Percentiles rank a stretch among this genome's conserved stretches.
Conservation (phyloP, 2,797 vertebrate species). For the Glossophaga mutica region DNA sequence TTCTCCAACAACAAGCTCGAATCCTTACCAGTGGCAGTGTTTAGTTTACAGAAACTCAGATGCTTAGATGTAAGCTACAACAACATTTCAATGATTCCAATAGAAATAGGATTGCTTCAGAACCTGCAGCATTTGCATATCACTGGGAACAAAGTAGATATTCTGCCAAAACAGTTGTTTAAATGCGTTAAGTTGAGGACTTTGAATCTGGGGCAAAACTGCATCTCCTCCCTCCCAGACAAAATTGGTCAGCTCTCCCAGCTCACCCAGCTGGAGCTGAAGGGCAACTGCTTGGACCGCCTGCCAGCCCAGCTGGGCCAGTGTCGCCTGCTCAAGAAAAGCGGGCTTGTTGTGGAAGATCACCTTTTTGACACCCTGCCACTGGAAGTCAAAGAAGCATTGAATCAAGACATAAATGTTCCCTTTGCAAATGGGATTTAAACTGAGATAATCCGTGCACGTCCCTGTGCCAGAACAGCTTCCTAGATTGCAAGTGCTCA, state of each 20-base stretch:
- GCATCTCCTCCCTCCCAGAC: slow-evolving; percentile 91
- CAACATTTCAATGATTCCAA: slow-evolving; percentile 89
- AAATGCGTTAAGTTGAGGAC: slow-evolving; percentile 95
- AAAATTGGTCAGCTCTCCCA: slow-evolving; percentile 91
- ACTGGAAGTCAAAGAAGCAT: slow-evolving; percentile 93
- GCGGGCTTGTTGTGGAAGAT: slow-evolving; percentile 94
- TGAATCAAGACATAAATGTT: slow-evolving; percentile 92
- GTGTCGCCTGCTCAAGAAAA: slow-evolving; percentile 91
- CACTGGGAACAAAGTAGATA: slow-evolving; percentile 94
- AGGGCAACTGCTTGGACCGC: slow-evolving; percentile 97
- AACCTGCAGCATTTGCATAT: slow-evolving; percentile 96
- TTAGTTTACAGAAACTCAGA: slow-evolving; percentile 94
- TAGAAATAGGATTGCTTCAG: slow-evolving; percentile 93
- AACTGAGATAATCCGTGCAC: slow-evolving; percentile 60
- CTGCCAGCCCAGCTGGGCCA: slow-evolving; percentile 92
- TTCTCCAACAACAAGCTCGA: slow-evolving; percentile 98
- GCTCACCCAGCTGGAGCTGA: slow-evolving; percentile 94
- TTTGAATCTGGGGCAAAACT: slow-evolving; percentile 95
- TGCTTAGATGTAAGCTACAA: slow-evolving; percentile 96
- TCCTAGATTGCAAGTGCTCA: slow-evolving; percentile 72
- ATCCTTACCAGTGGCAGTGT: slow-evolving; percentile 91
- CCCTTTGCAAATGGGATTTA: slow-evolving; percentile 92
- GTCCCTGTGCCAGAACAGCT: slow-evolving; percentile 54
- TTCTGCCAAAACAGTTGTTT: slow-evolving; percentile 96
- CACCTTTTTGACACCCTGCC: slow-evolving; percentile 97